Percentiles rank a stretch among this genome's conserved stretches.
phyloP scores from a whole-genome alignment of 2,888 invertebrate genomes.

The Autographa pulchrina region DNA sequence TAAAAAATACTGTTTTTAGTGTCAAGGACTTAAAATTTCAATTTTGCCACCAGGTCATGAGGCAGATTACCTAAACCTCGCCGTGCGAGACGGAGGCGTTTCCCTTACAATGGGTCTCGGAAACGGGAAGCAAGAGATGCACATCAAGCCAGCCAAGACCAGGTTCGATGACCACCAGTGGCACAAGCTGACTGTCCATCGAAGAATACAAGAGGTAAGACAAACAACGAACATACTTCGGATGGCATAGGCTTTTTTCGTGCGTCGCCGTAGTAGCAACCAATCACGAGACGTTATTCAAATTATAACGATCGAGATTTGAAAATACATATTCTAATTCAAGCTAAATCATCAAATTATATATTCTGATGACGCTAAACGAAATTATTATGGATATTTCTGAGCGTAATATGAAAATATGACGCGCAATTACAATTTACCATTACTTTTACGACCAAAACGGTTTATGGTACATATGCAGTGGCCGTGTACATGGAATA shows the following conservation, averaged over 20 bases:
- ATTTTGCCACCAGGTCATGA: slow-evolving; percentile 91
- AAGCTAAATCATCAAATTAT: background rate
- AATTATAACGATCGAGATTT: background rate
- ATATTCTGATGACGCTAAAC: background rate
- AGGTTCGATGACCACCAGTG: slow-evolving; percentile 99
- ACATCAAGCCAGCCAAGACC: slow-evolving; percentile 95
- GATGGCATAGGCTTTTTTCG: background rate
- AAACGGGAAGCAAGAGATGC: slow-evolving; percentile 96
- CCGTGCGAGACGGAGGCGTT: slow-evolving; percentile 96
- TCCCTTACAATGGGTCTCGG: slow-evolving; percentile 97
- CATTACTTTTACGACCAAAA: slow-evolving; percentile 5
- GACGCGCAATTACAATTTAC: slow-evolving; percentile 13
- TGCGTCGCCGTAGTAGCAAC: background rate
- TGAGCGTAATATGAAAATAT: slow-evolving; percentile 9
- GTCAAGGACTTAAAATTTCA: background rate
- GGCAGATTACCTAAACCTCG: slow-evolving; percentile 96
- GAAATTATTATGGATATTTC: slow-evolving; percentile 2
- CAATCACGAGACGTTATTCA: background rate
- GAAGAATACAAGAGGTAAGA: slow-evolving; percentile 96
- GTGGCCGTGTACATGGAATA: slow-evolving; percentile 8
- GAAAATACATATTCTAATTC: background rate
- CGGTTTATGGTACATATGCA: slow-evolving; percentile 11
- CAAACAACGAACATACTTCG: background rate
- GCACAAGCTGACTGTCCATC: slow-evolving; percentile 97
- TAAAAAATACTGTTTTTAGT: background rate